Conservation (phyloP, 2,888 invertebrate genomes). For the Mythimna albipuncta region DNA sequence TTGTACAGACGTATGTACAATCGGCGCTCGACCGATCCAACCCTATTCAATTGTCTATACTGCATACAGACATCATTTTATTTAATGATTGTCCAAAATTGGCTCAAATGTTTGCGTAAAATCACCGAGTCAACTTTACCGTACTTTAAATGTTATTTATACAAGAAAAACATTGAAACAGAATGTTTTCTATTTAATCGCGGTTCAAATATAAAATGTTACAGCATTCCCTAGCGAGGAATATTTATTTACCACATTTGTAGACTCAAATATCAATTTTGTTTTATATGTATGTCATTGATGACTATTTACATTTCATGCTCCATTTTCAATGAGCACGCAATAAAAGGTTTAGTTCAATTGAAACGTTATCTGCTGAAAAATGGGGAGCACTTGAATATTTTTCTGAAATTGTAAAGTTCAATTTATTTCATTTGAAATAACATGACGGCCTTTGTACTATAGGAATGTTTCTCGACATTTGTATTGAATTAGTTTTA, state of each 20-base stretch:
- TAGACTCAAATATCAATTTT: conserved; percentile 13
- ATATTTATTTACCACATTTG: conserved; percentile 10
- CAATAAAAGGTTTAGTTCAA: conserved; percentile 25
- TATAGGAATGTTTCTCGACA: conserved; percentile 5
- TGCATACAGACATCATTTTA: no score
- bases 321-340: conserved; percentile 1
- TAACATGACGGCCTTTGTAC: conserved; percentile 1
- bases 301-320: conserved; percentile 8
- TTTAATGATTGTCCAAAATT: no score
- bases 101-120: no score
- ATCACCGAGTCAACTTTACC: not conserved
- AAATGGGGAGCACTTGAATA: not conserved
- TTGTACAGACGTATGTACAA: no score
- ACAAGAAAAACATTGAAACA: not conserved
- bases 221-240: not conserved
- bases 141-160: not conserved
- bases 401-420: conserved; percentile 1
- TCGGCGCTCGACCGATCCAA: no score
- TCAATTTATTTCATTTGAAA: conserved; percentile 34
- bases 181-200: not conserved
- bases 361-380: conserved; percentile 14
- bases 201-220: conserved; percentile 11
- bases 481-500: not conserved
- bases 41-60: no score
- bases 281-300: conserved; percentile 16